Percentiles rank a stretch among this genome's conserved stretches.
Conservation (phyloP, 2,888 invertebrate genomes). For the Gnatocerus cornutus region DNA sequence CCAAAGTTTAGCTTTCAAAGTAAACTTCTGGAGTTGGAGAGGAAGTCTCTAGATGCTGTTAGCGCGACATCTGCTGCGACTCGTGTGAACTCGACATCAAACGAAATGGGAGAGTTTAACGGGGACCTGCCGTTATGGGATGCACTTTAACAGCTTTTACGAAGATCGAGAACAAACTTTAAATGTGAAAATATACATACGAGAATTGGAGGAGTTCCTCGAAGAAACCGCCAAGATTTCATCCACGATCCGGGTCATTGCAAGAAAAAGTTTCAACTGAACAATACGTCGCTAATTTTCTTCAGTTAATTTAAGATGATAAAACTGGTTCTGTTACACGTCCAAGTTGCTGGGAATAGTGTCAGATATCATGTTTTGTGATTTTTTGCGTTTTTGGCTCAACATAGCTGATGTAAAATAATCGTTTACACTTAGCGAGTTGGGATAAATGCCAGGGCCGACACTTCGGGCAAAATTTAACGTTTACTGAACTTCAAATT, state of each 20-base stretch:
- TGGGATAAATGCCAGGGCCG: conserved; percentile 10
- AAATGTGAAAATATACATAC: conserved; percentile 11
- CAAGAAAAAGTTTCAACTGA: too few relatives aligned
- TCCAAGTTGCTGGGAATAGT: too few relatives aligned
- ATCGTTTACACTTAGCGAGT: conserved; percentile 12
- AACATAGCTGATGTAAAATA: background rate
- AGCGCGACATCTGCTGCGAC: conserved; percentile 12
- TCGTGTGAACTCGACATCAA: conserved; percentile 17
- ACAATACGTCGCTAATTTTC: too few relatives aligned
- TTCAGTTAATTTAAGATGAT: too few relatives aligned
- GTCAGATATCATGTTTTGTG: too few relatives aligned
- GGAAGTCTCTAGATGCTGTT: conserved; percentile 17
- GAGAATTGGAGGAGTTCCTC: background rate
- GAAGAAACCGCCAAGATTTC: background rate
- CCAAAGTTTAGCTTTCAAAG: conserved; percentile 25
- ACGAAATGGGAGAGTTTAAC: conserved; percentile 12
- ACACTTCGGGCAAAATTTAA: conserved; percentile 4
- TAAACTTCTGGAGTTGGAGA: conserved; percentile 10
- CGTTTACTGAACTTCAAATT: conserved; percentile 11
- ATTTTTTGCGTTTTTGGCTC: background rate
- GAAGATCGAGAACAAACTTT: conserved; percentile 15
- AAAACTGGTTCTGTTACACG: too few relatives aligned
- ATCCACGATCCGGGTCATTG: too few relatives aligned
- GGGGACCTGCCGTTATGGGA: conserved; percentile 12
- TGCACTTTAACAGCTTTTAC: conserved; percentile 28